Evolutionary conservation across 1,140 invertebrate genomes (phyloP), one percentile per base, ranked within the genome.

Genomic region (Ceratitis capitata): DNA sequence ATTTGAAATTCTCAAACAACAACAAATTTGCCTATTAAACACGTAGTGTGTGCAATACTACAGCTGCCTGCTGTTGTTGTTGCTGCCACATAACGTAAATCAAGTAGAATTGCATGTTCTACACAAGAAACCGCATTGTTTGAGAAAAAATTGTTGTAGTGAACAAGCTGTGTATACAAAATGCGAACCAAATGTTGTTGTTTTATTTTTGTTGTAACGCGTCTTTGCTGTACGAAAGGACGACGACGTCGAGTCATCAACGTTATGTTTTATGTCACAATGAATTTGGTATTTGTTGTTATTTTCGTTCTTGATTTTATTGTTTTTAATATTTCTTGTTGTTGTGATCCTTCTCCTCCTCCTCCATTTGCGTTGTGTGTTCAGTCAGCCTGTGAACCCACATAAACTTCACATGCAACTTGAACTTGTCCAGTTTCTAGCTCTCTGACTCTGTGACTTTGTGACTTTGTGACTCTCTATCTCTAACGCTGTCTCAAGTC

Each of bases 101-200:
- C 69, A 78, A 78, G 69, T 9, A 23, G 12, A 45, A 39, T 26
- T 47, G 39, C 69, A 78, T 42, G 69, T 83, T 53, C 53, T 58
- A 83, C 82, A 58, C 14, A 23, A 23, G n/a, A 23, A 69, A 42
- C 39, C 47, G 45, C 39, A 23, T 78, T 85, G 84, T 85, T 78
- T 29, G n/a, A n/a, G n/a, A n/a, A n/a, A n/a, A n/a, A n/a, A n/a
- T n/a, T n/a, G n/a, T n/a, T n/a, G n/a, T n/a, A n/a, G n/a, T n/a
- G n/a, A n/a, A n/a, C 6, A 5, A 56, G 2, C 16, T 53, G n/a
- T 16, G n/a, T 19, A 1, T 9, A 49, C 47, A 49, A 3, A 49
- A 12, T 9, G 1, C 3, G 23, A 69, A 14, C 29, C 1, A 42
- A 5, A 74, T 39, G 6, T 42, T 5, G 5, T 39, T 19, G 32